phyloP scores from a whole-genome alignment of 2,113 vertebrate genomes.

The Sylvia atricapilla region DNA sequence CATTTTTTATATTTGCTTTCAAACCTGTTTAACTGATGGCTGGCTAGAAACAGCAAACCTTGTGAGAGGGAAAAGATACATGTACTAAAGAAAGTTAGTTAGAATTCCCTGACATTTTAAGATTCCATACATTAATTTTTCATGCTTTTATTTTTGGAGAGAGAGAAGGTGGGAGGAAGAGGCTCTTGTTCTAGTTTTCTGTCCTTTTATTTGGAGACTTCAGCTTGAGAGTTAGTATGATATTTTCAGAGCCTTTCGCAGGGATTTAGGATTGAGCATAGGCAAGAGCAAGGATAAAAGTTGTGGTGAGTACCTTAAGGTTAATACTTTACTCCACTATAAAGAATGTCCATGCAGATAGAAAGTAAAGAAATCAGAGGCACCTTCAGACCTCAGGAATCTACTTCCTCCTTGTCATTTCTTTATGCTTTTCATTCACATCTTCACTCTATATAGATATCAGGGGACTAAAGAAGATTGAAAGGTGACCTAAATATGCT shows the following conservation, averaged over 20 bases:
- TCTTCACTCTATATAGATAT: neutral
- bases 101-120: neutral
- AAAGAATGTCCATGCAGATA: neutral
- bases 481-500: conserved; percentile 21
- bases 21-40: neutral
- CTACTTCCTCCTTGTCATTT: neutral
- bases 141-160: conserved; percentile 46
- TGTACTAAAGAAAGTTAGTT: neutral
- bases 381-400: neutral
- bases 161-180: conserved; percentile 8
- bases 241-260: conserved; percentile 32
- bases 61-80: neutral
- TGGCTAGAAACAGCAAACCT: neutral
- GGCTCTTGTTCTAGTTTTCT: conserved; percentile 37
- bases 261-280: neutral
- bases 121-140: conserved; percentile 34
- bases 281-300: neutral
- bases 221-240: neutral
- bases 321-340: neutral
- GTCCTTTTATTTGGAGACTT: conserved; percentile 36
- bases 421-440: neutral
- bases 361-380: neutral
- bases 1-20: neutral
- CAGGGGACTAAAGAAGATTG: neutral
- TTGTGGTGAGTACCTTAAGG: neutral